These are phyloP conservation scores for Brachionus koreanus DNA, from an alignment of 1,140 invertebrate species.

Conservation along the genomic window DNA sequence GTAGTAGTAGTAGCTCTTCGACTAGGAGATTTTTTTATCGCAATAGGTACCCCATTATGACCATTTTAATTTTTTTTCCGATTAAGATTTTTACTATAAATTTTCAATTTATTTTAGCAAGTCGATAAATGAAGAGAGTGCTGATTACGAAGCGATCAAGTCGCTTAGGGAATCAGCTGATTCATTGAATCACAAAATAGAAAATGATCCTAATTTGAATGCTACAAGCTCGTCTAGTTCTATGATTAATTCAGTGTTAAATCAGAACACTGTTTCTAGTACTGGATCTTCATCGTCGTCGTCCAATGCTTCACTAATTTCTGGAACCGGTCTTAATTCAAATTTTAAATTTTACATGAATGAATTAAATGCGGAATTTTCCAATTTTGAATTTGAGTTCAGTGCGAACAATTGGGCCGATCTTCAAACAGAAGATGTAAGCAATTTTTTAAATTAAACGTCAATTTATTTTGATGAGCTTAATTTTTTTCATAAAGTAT, in stretches of 20 bases:
- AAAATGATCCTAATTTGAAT: background rate
- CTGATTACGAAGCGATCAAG: conserved; percentile 38
- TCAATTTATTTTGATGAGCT: background rate
- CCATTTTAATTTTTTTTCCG: background rate
- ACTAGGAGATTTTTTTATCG: conserved; percentile 24
- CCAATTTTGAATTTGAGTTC: background rate
- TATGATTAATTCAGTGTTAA: background rate
- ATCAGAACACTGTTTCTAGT: background rate
- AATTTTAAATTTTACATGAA: conserved; percentile 27
- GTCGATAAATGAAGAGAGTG: conserved; percentile 39
- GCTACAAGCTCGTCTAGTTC: background rate
- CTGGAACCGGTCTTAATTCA: conserved; percentile 25
- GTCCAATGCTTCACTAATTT: background rate
- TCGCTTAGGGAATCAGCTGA: conserved; percentile 2
- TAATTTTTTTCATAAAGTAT: conserved; percentile 12
- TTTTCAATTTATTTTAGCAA: conserved; percentile 33
- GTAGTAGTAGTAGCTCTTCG: background rate
- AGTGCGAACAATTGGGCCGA: conserved; percentile 42
- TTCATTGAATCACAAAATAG: conserved; percentile 6
- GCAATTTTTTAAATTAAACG: background rate
- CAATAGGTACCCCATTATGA: conserved; percentile 11
- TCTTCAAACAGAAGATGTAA: conserved; percentile 7
- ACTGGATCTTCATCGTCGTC: background rate
- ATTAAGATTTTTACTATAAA: background rate
- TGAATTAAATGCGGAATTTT: conserved; percentile 27